Evolutionary conservation across 2,888 invertebrate species (phyloP), one percentile per base, ranked within the genome.

Genomic region (Pyrocoelia pectoralis): DNA sequence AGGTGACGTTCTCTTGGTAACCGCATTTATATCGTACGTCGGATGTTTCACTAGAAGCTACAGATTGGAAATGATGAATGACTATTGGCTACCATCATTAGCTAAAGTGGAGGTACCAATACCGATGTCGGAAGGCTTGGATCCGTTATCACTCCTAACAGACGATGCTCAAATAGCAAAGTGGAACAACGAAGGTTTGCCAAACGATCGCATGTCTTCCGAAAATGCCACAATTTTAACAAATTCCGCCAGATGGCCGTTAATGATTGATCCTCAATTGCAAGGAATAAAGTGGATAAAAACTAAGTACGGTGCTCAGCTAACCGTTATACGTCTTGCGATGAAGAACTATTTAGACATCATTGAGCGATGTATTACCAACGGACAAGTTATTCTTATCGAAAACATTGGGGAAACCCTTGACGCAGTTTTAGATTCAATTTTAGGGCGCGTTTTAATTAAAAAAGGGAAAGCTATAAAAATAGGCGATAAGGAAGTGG

Each of bases 251-350:
- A 85, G 97, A 18, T 97, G 97, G 94, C 97, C 97, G 0, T 83
- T 97, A 13, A 94, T 97, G 88, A 96, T 97, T 70, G 97, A 97
- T 83, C 97, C 97, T 0, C 96, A 96, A 17, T 13, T 43, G 12
- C 95, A 95, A 85, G 95, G 94, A 13, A 87, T 96, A 55, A 97
- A 96, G 80, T 97, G 97, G 97, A 95, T 98, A 65, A 97, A 95
- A 82, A 90, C 86, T n/a, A 90, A 87, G 74, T 97, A 91, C 79
- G 92, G 92, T 0, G 87, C 88, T 0, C 79, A 84, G 0, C 81
- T 97, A 46, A 87, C 88, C 53, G 88, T 93, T 2, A 84, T 95
- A 12, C 87, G 95, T 28, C 83, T 95, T 29, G 92, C 92, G 0
- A 91, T 91, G 76, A 89, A 88, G 67, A 92, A 89, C 73, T 97